Conservation (phyloP, 2,113 vertebrate genomes). For the zebrafish (Danio rerio) region GRCz12tu NC_133183.1:26716001-26716500, state of each 20-base stretch:
- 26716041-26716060: constrained; percentile 32
- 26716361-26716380: no score
- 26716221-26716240: neutral
- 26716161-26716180: constrained; percentile 22
- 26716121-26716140: constrained; percentile 4
- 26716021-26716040: neutral
- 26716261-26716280: no score
- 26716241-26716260: neutral
- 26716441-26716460: no score
- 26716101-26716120: constrained; percentile 23
- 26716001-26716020: constrained; percentile 32
- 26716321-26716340: no score
- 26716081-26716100: constrained; percentile 33
- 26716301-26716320: no score
- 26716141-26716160: constrained; percentile 28
- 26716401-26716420: no score
- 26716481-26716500: no score
- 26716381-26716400: no score
- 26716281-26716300: neutral
- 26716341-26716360: no score
- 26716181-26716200: neutral
- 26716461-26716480: no score
- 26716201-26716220: constrained; percentile 1
- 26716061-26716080: constrained; percentile 42
- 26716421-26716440: no score